Percentiles rank a stretch among this genome's conserved stretches.
Evolutionary conservation across 2,797 vertebrate species (phyloP).

Genomic region (Megaceryle alcyon): DNA sequence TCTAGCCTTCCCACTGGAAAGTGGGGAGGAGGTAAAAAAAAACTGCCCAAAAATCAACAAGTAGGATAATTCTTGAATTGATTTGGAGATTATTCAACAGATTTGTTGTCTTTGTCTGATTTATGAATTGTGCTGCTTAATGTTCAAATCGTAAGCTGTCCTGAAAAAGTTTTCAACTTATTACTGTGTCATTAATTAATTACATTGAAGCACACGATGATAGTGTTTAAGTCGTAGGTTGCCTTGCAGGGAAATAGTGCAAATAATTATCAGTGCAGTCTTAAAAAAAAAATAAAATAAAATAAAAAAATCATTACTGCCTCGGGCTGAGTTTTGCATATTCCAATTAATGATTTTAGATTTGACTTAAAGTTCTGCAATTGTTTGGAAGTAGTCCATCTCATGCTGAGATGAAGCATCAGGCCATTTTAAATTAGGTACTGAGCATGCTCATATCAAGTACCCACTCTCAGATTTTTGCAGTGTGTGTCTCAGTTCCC

Average conservation of each 20-base stretch:
- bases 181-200: not conserved
- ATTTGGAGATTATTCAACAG: not conserved
- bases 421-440: slow-evolving; percentile 73
- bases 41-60: not conserved
- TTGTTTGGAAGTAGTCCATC: slow-evolving; percentile 85
- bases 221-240: slow-evolving; percentile 30
- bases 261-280: slow-evolving; percentile 1
- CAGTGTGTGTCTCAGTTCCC: slow-evolving; percentile 34
- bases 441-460: slow-evolving; percentile 84
- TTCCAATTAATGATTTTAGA: slow-evolving; percentile 62
- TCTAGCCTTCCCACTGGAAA: not conserved
- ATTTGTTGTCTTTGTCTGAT: not conserved
- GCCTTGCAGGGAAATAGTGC: slow-evolving; percentile 31
- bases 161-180: slow-evolving; percentile 7
- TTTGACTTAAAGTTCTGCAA: slow-evolving; percentile 75
- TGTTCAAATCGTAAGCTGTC: not conserved
- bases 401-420: slow-evolving; percentile 71
- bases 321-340: slow-evolving; percentile 49
- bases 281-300: no score
- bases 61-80: not conserved
- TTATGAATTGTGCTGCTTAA: not conserved
- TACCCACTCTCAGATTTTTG: slow-evolving; percentile 65
- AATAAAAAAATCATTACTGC: slow-evolving; percentile 36
- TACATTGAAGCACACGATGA: slow-evolving; percentile 22
- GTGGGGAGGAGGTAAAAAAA: no score